Base-by-base conservation (phyloP, 2,888 invertebrate genomes). In the Xylota segnis region DNA sequence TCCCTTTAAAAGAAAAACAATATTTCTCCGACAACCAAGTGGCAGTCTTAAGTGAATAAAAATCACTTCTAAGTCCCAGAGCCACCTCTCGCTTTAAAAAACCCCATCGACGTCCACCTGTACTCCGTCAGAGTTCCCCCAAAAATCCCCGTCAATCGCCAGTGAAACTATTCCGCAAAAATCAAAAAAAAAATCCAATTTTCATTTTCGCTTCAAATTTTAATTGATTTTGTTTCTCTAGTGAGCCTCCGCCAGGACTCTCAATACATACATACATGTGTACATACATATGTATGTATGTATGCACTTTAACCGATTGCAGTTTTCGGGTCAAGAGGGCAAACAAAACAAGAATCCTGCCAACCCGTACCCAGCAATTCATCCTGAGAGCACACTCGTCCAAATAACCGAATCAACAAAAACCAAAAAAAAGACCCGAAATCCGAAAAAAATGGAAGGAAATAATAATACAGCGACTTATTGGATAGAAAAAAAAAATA, bases 251-350 rank as follows among this genome's bases (percentile, higher is more conserved):
- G 0, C 12, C 9, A 47, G 3, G 18, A 7, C n/a, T n/a, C 29
- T 12, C 52, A 4, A 18, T 29, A 52, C 16, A 18, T 32, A 16
- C 47, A 16, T 29, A 23, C 10, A 5, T 14, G 16, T 43, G 12
- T 4, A 52, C 7, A 18, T 29, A 52, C 16, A 18, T 32, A 16
- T 56, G 16, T 29, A 23, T 18, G 12, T 14, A 27, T 43, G 12
- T 4, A 66, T 76, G 76, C 52, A 56, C 70, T 71, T 61, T 54
- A 63, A 54, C 61, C 61, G 45, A 77, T 77, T 70, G 70, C 61
- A 52, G 61, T 54, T 70, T 61, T 63, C n/a, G 27, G 77, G 77
- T 78, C 70, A 78, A 54, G 37, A 50, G 70, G 34, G 27, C 4
- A 5, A 43, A 23, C 40, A 14, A 27, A 18, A 23, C 23, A 23